Evolutionary conservation across 2,113 vertebrate species (phyloP).

Genomic region (Thryonomys swinderianus): DNA sequence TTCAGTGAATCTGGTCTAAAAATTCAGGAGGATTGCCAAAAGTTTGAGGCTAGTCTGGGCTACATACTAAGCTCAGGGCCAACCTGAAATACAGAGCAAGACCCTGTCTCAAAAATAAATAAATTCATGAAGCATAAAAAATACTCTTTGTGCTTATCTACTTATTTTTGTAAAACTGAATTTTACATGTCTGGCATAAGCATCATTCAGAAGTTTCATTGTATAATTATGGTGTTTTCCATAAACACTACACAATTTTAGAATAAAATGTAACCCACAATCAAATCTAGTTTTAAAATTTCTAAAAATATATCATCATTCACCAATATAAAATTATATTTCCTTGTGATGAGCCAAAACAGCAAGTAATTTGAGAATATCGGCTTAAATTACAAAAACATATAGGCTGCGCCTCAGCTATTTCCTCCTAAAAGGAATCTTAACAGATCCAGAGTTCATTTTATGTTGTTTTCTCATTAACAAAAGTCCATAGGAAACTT

Average conservation of each 20-base stretch:
- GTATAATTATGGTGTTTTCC: neutral
- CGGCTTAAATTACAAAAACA: slow-evolving; percentile 57
- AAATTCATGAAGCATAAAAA: neutral
- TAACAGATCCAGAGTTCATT: slow-evolving; percentile 52
- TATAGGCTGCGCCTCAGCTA: neutral
- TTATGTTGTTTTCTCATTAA: slow-evolving; percentile 48
- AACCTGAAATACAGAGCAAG: too few relatives aligned
- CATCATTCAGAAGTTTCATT: neutral
- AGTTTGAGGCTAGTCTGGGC: too few relatives aligned
- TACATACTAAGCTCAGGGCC: too few relatives aligned
- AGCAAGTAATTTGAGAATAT: neutral
- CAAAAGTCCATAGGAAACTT: slow-evolving; percentile 39
- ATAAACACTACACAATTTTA: neutral
- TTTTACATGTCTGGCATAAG: neutral
- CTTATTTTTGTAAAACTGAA: neutral
- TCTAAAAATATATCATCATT: neutral
- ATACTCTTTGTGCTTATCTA: neutral
- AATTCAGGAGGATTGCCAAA: too few relatives aligned
- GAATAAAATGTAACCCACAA: slow-evolving; percentile 27
- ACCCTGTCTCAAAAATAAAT: too few relatives aligned
- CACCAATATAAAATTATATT: neutral
- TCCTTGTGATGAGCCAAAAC: neutral
- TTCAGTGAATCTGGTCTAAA: neutral
- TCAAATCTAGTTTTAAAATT: neutral
- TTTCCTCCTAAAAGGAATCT: neutral